Base-by-base conservation (phyloP, 1,140 invertebrate species). In the Lineus longissimus region DNA sequence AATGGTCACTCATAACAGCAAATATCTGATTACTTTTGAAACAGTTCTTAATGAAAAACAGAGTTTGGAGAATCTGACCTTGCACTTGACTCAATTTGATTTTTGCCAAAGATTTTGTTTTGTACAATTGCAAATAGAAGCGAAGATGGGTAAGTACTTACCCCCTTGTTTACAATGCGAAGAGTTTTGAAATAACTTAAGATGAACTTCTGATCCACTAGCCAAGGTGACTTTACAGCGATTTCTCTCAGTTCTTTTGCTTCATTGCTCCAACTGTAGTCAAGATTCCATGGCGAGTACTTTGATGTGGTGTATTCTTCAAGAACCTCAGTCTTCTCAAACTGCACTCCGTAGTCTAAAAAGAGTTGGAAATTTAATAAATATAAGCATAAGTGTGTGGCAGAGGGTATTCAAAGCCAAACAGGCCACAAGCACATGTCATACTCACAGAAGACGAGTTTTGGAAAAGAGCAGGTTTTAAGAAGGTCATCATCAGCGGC, bases 181-280 rank as follows among this genome's bases (percentile, higher is more conserved):
- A 80, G 59, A 55, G 79, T 81, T 68, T 72, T 75, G 62, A 81
- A 79, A 64, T 76, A 69, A 62, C 61, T 71, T 13, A 75, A 63
- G 19, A 81, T 67, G 70, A 80, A 79, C n/a, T 69, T 69, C 40
- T 75, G 67, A 68, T 77, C 73, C 23, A 81, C 73, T 1, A 78
- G 67, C 73, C 74, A 76, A 55, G 79, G 79, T 2, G 76, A 74
- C 62, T 73, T 76, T 0, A 80, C 76, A 54, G 79, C 73, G 36
- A 79, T 70, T 62, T 78, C 75, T 43, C 79, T 63, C 17, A 81
- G 66, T 11, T 70, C 55, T 36, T 69, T 74, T 2, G 79, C 77
- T 66, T 80, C 79, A 43, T 73, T 62, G 62, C 76, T 77, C 79
- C 79, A 81, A 67, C 74, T 78, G 64, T 77, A 80, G 54, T 81